Evolutionary conservation across 2,113 vertebrate genomes (phyloP), one percentile per base, ranked within the genome.

Genomic region (Equus quagga): DNA sequence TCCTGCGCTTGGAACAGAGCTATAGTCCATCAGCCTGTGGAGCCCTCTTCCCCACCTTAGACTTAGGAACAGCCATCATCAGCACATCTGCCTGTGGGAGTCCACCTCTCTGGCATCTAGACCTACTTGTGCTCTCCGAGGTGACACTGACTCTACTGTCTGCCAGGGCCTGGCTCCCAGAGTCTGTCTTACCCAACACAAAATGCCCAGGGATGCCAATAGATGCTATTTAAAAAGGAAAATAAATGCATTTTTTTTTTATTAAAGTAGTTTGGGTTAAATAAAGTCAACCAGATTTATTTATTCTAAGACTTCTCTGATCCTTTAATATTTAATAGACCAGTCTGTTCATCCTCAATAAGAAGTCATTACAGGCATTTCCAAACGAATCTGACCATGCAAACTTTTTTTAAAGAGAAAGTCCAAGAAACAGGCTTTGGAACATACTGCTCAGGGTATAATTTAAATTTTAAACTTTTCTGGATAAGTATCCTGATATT

Each of bases 381-480:
- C 76, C 82, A 83, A 79, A 58, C 33, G 18, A 96, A 80, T 56
- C 49, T 97, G 65, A 58, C 58, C 0, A 6, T 33, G 24, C 72
- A 96, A 91, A 51, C 49, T 28, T 51, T 23, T 44, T 94, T 62
- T 76, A 44, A 91, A 93, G 51, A 67, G 62, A 26, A 72, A 88
- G 81, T 36, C 26, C 65, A 91, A 33, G 69, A 93, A 81, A 36
- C 2, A 58, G 51, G 23, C 64, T 75, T 62, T 65, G 21, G 58
- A 81, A 94, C 54, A 62, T 31, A 58, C 31, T 81, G 51, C 46
- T 78, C 72, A 72, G 54, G 49, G 60, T 76, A 64, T 85, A 67
- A 92, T 92, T 92, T 89, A 89, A 81, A 54, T 24, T 60, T 90
- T 62, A 82, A 94, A 24, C 17, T 94, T 78, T 87, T 56, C 56